phyloP scores from a whole-genome alignment of 2,797 vertebrate species.

The Lithobates sylvaticus region DNA sequence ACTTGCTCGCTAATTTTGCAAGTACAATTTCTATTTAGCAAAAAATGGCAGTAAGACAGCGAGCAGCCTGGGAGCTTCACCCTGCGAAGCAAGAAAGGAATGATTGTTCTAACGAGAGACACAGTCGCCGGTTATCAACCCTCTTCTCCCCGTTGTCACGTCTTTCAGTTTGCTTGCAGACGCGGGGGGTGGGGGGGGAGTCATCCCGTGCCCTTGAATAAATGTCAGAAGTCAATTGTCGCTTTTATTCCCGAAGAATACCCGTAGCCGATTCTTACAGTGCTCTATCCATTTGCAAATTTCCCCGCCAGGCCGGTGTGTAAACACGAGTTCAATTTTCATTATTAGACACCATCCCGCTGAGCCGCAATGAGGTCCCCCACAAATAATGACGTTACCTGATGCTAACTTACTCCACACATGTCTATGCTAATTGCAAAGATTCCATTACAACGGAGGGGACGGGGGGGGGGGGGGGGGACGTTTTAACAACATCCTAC shows the following conservation, averaged over 20 bases:
- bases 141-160: not conserved
- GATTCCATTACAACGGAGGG: constrained; percentile 1
- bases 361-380: constrained; percentile 41
- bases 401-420: not conserved
- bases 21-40: no score
- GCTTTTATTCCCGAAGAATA: constrained; percentile 2
- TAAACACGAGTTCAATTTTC: constrained; percentile 41
- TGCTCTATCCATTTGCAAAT: constrained; percentile 28
- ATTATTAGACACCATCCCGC: constrained; percentile 41
- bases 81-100: not conserved
- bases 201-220: constrained; percentile 36
- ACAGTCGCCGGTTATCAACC: not conserved
- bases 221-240: constrained; percentile 32
- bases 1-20: no score
- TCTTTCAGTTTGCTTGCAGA: not conserved
- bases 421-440: constrained; percentile 42
- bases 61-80: not conserved
- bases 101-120: not conserved
- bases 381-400: constrained; percentile 46
- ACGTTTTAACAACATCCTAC: not conserved
- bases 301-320: constrained; percentile 30
- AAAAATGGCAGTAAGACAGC: no score
- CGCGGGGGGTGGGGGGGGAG: not conserved
- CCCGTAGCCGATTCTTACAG: not conserved
- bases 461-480: not conserved